Base-by-base conservation (phyloP, 2,888 invertebrate genomes). In the Pyrrhia umbra region DNA sequence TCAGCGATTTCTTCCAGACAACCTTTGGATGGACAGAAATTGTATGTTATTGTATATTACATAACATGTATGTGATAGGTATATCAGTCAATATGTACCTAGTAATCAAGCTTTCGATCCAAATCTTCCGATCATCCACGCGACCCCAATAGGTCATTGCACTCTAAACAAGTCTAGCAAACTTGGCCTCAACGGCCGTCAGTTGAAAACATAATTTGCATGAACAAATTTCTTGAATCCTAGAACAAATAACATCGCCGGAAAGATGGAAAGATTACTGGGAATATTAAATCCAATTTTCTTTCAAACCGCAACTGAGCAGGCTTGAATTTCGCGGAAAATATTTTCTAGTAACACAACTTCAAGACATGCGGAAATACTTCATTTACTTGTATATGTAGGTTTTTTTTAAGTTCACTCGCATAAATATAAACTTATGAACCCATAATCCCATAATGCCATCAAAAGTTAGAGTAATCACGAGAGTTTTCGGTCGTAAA, bases 381-480 rank as follows among this genome's bases (percentile, higher is more conserved):
- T 39, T 45, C 18, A 23, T 46, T 75, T 13, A 56, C 69, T 56
- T 49, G 10, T 1, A 42, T 1, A 42, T 39, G 50, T 10, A 46
- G 47, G n/a, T 62, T 52, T 46, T 15, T 20, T 13, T 52, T 49
- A 39, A 64, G 65, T 62, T 63, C 56, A 64, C 68, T 58, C 66
- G 68, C 68, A 81, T 79, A 80, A 79, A 81, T 77, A 77, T 71
- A 68, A 78, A 75, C 65, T 63, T 75, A 55, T 49, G 58, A 56
- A 69, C 54, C 68, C 58, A 56, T 71, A 70, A 81, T 77, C 72
- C 63, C 68, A 56, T 71, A 70, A 81, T 77, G 71, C 63, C 68
- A 82, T 82, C 75, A 79, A 77, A 81, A 85, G 75, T 84, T 80
- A 52, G 50, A 43, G 65, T 45, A 73, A 79, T 76, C 67, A 77